Base-by-base conservation (phyloP, 1,140 invertebrate genomes). In the Acromyrmex charruanus region DNA sequence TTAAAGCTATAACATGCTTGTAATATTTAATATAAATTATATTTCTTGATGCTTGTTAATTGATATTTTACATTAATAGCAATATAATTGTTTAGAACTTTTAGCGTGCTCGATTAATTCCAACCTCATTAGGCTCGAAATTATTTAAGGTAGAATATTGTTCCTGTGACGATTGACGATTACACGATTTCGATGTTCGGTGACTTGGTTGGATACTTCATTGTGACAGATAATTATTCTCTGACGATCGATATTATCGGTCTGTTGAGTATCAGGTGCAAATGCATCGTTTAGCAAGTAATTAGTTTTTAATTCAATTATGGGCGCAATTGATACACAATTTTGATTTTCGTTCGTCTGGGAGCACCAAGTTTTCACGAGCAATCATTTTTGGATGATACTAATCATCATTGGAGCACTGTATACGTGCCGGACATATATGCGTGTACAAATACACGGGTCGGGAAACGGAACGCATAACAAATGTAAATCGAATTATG, bases 251-350 rank as follows among this genome's bases (percentile, higher is more conserved):
- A 75, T 84, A 84, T 21, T 53, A 10, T 5, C 35, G 79, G 51
- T 59, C 69, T 53, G 21, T 39, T 39, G 80, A 74, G 80, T 75
- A 84, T 74, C 80, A 75, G 69, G 55, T 75, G 58, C 80, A 84
- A 81, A 84, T 49, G 79, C 80, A 58, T 71, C 80, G 55, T 84
- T 84, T 75, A 58, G 80, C 80, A 84, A 84, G 69, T 84, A 84
- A 84, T 84, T 84, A 84, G 80, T 84, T 84, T 84, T 84, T 84
- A 84, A 84, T 84, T 84, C 69, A 84, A 75, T 84, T 84, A 75
- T 39, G 12, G 4, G 16, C 69, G 80, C 80, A 75, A 84, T 84
- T 84, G 80, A 72, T 84, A 84, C 55, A 84, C 80, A 84, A 84
- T 84, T 84, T 84, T 84, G 80, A 84, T 84, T 84, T 84, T 75